Evolutionary conservation across 2,888 invertebrate species (phyloP).

Genomic region (Malachius bipustulatus): DNA sequence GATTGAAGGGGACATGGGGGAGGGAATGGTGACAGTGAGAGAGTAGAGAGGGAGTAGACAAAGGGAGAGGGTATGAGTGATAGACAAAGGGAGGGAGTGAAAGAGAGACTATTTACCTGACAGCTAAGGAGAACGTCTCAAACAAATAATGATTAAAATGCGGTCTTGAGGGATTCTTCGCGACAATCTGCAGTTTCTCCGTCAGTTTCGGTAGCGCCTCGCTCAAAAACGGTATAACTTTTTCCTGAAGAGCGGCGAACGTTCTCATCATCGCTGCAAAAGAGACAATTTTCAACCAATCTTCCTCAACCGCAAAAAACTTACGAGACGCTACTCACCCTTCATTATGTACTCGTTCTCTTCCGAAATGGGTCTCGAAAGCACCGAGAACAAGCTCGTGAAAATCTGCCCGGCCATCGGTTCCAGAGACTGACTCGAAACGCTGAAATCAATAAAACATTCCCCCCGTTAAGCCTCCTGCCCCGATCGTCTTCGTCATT

Average conservation of each 20-base stretch:
- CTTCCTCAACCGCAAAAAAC: too few species aligned
- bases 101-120: conserved; percentile 57
- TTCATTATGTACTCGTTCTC: conserved; percentile 99
- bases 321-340: conserved; percentile 38
- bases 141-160: conserved; percentile 98
- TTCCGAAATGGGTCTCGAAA: conserved; percentile 61
- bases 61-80: too few species aligned
- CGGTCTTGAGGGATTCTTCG: conserved; percentile 91
- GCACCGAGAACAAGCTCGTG: conserved; percentile 60
- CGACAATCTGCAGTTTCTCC: conserved; percentile 65
- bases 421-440: conserved; percentile 49
- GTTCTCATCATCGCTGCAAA: conserved; percentile 78
- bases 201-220: conserved; percentile 77
- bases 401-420: conserved; percentile 60
- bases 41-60: too few species aligned
- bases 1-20: too few species aligned
- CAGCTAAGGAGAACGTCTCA: conserved; percentile 81
- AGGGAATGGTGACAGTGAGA: too few species aligned
- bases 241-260: conserved; percentile 69
- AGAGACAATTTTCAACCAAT: too few species aligned
- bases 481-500: neutral
- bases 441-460: conserved; percentile 32
- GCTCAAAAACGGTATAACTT: conserved; percentile 65
- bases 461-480: too few species aligned
- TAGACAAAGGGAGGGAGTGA: too few species aligned